Base-by-base conservation (phyloP, 2,888 invertebrate species). In the Brachyptera putata region DNA sequence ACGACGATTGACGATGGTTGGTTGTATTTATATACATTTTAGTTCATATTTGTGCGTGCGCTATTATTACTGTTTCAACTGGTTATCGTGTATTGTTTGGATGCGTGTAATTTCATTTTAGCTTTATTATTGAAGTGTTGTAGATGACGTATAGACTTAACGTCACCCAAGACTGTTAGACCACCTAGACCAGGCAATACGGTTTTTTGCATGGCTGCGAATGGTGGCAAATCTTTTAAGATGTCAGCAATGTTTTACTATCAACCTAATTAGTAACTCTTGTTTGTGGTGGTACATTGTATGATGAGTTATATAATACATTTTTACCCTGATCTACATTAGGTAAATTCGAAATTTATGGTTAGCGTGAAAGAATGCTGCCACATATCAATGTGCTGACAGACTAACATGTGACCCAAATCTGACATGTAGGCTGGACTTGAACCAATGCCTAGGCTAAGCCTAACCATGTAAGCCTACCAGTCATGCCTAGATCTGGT, bases 341-440 rank as follows among this genome's bases (percentile, higher is more conserved):
- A n/a, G n/a, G n/a, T n/a, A n/a, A n/a, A n/a, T n/a, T n/a, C n/a
- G n/a, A n/a, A 9, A 41, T 18, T 13, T 41, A 41, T 41, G 5
- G 21, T 18, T 21, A 41, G 21, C 21, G 41, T 18, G 11, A n/a
- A 16, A 30, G 30, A 26, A 26, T 26, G 22, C 53, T 53, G 53
- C 53, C 53, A 53, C 53, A 53, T 53, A 14, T 53, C 21, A 43
- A 43, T 30, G 30, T 5, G 7, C 24, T 46, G n/a, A 34, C 56
- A 53, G 61, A 62, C 60, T 74, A 76, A 76, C 77, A 77, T 77
- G 77, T 78, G 78, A 78, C 77, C 78, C 73, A 72, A 73, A 73
- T 73, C 57, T 64, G 61, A 61, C 63, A 56, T 62, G 64, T 64
- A 57, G 43, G 7, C 21, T 58, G 16, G n/a, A n/a, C n/a, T n/a